Evolutionary conservation across 2,797 vertebrate genomes (phyloP), one percentile per base, ranked within the genome.

Genomic region (Xiphophorus birchmanni): DNA sequence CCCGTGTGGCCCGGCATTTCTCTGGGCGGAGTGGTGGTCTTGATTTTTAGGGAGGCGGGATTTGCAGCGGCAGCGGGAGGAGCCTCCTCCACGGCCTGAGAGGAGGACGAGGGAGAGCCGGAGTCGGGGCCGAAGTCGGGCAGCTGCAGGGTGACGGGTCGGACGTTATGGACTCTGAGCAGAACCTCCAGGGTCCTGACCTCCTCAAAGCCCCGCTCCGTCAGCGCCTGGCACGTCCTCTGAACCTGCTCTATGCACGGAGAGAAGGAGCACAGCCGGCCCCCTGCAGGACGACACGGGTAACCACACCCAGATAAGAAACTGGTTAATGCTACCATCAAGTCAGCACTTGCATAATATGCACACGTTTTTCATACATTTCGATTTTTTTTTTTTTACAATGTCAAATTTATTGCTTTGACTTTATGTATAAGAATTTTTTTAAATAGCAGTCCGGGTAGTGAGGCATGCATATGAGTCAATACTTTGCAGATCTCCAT

Each of bases 231-330:
- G 74, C 98, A 98, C 0, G 98, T 99, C 92, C 94, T 95, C 89
- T 99, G 99, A 4, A 99, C 98, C 95, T 99, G 99, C 93, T 99
- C 98, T 0, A 99, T 98, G 81, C 98, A 99, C 0, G 99, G 98
- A 0, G 99, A 99, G 93, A 99, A 99, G 40, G 99, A 99, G 73
- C 97, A 99, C 84, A 99, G 80, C 42, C 97, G 97, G 8, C 99
- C 98, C 44, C 98, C 99, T 99, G 94, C 6, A 50, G 10, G 45
- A 77, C 47, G 45, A 45, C 37, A 21, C 21, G 29, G 52, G 47
- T 11, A 47, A n/a, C 12, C 29, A 63, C 17, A 63, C 15, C 1
- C 21, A 71, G 67, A 69, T 23, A 37, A 69, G 13, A 67, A 23
- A 40, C 37, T 11, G 65, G 23, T 40, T 11, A 67, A 44, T 23